Evolutionary conservation across 1,140 invertebrate genomes (phyloP).

Genomic region (Drosophila funebris): DNA sequence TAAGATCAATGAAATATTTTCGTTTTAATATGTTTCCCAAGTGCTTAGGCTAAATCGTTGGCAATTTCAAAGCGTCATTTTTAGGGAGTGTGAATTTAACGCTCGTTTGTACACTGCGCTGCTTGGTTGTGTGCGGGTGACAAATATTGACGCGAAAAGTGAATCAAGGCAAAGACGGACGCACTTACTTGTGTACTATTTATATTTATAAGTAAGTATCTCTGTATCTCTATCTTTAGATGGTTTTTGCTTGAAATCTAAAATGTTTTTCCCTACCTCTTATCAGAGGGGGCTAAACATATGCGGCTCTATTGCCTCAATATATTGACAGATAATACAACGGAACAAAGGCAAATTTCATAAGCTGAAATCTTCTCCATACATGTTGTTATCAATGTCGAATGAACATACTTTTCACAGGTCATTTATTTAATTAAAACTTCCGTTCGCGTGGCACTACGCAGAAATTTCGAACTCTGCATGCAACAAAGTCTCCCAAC

Average conservation of each 20-base stretch:
- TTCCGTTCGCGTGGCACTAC: conserved; percentile 54
- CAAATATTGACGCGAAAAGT: conserved; percentile 51
- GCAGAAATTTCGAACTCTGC: neutral
- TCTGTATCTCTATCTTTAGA: conserved; percentile 5
- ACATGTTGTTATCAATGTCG: conserved; percentile 15
- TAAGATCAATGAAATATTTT: conserved; percentile 44
- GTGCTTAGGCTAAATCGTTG: conserved; percentile 31
- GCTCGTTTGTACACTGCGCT: conserved; percentile 22
- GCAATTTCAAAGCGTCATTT: conserved; percentile 53
- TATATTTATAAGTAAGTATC: conserved; percentile 18
- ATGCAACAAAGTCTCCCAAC: neutral
- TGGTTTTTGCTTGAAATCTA: conserved; percentile 44
- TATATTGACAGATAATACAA: conserved; percentile 61
- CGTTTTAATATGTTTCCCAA: conserved; percentile 41
- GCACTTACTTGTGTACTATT: conserved; percentile 25
- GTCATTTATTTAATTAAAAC: conserved; percentile 34
- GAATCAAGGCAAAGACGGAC: conserved; percentile 54
- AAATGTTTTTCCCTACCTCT: conserved; percentile 22
- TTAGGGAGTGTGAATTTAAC: conserved; percentile 63
- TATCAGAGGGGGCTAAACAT: conserved; percentile 25
- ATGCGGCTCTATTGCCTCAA: conserved; percentile 5
- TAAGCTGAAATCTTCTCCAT: conserved; percentile 49
- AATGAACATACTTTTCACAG: conserved; percentile 9
- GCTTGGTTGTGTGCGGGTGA: conserved; percentile 14
- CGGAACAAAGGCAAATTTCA: conserved; percentile 51